Conservation (phyloP, 1,140 invertebrate genomes). For the Sitophilus oryzae region DNA sequence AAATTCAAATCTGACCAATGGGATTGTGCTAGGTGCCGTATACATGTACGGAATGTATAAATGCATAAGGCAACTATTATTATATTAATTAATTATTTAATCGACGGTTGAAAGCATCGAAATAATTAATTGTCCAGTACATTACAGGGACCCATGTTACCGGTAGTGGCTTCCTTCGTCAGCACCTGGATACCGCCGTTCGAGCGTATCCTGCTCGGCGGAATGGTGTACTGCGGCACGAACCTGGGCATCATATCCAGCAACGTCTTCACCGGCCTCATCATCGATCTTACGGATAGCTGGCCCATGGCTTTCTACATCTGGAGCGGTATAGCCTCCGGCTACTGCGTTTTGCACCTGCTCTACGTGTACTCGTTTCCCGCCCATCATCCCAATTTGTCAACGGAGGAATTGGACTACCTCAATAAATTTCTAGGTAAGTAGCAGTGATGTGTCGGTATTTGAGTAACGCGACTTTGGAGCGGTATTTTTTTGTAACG, state of each 20-base stretch:
- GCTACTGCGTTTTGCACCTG: conserved; percentile 16
- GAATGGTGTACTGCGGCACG: conserved; percentile 17
- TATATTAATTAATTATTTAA: too few relatives aligned
- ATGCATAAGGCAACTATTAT: too few relatives aligned
- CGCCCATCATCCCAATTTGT: conserved; percentile 21
- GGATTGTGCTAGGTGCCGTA: too few relatives aligned
- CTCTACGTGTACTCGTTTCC: conserved; percentile 22
- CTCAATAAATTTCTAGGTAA: conserved; percentile 10
- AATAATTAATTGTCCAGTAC: too few relatives aligned
- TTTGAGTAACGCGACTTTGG: too few relatives aligned
- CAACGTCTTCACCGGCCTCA: conserved; percentile 20
- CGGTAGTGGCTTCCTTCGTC: conserved; percentile 19
- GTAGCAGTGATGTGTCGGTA: too few relatives aligned
- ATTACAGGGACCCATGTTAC: conserved; percentile 22
- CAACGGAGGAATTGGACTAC: conserved; percentile 15
- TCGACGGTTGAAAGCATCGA: too few relatives aligned
- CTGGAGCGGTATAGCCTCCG: conserved; percentile 8
- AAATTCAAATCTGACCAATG: too few relatives aligned
- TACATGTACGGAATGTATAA: too few relatives aligned
- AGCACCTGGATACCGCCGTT: conserved; percentile 21
- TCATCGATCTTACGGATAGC: conserved; percentile 11
- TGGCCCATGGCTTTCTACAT: conserved; percentile 28
- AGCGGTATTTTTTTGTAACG: too few relatives aligned
- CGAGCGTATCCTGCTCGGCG: conserved; percentile 19
- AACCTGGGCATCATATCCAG: conserved; percentile 24